Conservation (phyloP, 2,113 vertebrate species). For the Bubo bubo region DNA sequence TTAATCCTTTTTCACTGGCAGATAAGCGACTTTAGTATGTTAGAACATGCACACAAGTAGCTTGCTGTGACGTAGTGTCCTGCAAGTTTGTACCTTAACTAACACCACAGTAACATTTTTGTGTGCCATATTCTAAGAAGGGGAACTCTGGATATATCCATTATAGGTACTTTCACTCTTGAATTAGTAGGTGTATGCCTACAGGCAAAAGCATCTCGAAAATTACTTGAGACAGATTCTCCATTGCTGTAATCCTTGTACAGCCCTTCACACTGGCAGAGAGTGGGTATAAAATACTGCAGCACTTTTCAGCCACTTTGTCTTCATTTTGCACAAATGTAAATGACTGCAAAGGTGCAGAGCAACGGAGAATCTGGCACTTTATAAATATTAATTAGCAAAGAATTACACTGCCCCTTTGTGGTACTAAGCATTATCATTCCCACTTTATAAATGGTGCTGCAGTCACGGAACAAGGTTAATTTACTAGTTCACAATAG, state of each 20-base stretch:
- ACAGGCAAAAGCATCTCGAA: background rate
- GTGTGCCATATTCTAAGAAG: background rate
- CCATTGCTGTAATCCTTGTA: background rate
- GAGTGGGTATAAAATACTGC: background rate
- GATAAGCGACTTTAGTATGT: background rate
- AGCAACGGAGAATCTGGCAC: background rate
- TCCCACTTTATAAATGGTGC: background rate
- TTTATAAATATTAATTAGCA: conserved; percentile 60
- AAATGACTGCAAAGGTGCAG: conserved; percentile 22
- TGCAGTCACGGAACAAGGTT: background rate
- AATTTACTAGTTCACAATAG: background rate
- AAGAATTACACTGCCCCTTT: conserved; percentile 53
- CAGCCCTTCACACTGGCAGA: background rate
- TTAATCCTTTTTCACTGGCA: background rate
- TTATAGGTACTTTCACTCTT: background rate
- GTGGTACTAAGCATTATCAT: conserved; percentile 29
- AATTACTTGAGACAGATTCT: background rate
- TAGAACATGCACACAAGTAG: background rate
- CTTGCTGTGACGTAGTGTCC: background rate
- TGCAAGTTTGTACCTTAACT: background rate
- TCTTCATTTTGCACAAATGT: conserved; percentile 1
- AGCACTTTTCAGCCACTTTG: background rate
- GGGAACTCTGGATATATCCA: background rate
- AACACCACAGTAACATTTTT: background rate
- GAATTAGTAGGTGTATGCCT: background rate